These are phyloP conservation scores for Toxostoma redivivum DNA, from an alignment of 2,113 vertebrate genomes.

Conservation along the genomic window DNA sequence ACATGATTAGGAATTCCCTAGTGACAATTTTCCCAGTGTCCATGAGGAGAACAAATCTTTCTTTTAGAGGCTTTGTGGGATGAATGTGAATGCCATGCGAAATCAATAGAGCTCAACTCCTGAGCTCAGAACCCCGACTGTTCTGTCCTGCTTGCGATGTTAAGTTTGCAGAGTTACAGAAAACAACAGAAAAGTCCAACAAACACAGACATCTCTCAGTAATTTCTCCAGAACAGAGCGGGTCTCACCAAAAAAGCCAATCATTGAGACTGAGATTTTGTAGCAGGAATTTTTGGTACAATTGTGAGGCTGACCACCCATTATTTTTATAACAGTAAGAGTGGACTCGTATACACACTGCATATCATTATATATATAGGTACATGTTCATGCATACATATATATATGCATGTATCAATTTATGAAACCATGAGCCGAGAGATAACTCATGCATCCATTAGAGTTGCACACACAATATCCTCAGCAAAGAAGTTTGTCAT, in stretches of 20 bases:
- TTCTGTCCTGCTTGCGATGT: not conserved
- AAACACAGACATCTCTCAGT: not conserved
- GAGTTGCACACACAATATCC: accelerated
- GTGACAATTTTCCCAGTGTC: not conserved
- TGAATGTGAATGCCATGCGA: not conserved
- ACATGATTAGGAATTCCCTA: not conserved
- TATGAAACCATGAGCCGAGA: not conserved
- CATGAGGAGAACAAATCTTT: not conserved
- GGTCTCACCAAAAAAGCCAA: not conserved
- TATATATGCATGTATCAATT: not conserved
- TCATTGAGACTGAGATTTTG: not conserved
- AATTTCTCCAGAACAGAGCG: not conserved
- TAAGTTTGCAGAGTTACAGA: not conserved
- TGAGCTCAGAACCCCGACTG: not conserved
- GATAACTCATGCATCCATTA: not conserved
- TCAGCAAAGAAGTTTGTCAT: not conserved
- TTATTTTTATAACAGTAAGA: not conserved
- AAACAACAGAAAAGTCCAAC: not conserved
- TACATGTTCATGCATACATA: not conserved
- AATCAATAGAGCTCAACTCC: not conserved
- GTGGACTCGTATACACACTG: not conserved
- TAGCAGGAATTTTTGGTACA: not conserved
- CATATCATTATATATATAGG: not conserved
- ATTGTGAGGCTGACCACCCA: not conserved
- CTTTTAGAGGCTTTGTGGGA: not conserved